Base-by-base conservation (phyloP, 1,140 invertebrate species). In the Drosophila ambigua region DNA sequence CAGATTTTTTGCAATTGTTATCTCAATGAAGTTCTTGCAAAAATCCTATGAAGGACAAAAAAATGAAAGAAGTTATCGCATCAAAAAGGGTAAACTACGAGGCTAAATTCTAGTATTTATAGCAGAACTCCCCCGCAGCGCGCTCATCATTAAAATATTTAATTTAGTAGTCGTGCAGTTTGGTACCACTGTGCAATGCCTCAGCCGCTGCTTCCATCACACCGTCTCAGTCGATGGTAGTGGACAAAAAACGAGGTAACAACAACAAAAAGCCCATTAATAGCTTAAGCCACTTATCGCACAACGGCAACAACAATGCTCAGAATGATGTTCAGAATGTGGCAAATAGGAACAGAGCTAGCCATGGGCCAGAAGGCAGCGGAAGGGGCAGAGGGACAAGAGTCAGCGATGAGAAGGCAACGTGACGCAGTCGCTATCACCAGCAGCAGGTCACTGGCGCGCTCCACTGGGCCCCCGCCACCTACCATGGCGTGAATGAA, bases 281-380 rank as follows among this genome's bases (percentile, higher is more conserved):
- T 88, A 88, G 83, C 84, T 88, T 88, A 88, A 88, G 79, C 83
- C 84, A 88, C 83, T 88, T 88, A 88, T 83, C 79, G 79, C 77
- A 57, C 84, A 89, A 66, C 79, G 66, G 60, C 52, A 74, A 71
- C 81, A 87, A 54, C 57, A 87, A 87, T 78, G 81, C 60, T 39
- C 61, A 81, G 51, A 63, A 79, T 72, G 59, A 79, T 83, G 77
- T 77, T 74, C 67, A 66, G 61, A 79, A 79, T 77, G 63, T 65
- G 57, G 68, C 50, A 79, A 84, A 84, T 84, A 84, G 80, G 73
- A 84, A 62, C 77, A 67, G 11, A 39, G 60, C 39, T 59, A 68
- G 28, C 53, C 57, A 52, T 39, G 45, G 35, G 35, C 58, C 58
- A 80, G 49, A 50, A 58, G 64, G 64, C 51, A 49, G 64, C 5